phyloP scores from a whole-genome alignment of 2,888 invertebrate species.

The Melangyna quadrimaculata region DNA sequence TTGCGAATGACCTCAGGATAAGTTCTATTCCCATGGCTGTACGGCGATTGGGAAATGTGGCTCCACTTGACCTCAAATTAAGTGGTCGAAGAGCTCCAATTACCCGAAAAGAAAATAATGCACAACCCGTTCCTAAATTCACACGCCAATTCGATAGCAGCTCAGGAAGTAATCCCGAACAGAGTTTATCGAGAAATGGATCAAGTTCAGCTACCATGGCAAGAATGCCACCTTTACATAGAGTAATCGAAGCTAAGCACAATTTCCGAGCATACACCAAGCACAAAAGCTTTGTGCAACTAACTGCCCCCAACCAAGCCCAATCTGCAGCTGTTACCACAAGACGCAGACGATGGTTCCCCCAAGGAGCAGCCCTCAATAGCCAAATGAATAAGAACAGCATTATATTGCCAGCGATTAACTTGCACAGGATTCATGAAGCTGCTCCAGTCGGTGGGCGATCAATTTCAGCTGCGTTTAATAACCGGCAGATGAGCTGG shows the following conservation, averaged over 20 bases:
- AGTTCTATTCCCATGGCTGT: constrained; percentile 75
- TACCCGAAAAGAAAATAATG: constrained; percentile 39
- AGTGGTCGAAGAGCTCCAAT: constrained; percentile 36
- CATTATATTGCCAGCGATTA: constrained; percentile 77
- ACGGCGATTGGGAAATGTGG: constrained; percentile 72
- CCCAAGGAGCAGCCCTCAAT: constrained; percentile 31
- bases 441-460: constrained; percentile 73
- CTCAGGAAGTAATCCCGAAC: constrained; percentile 37
- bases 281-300: constrained; percentile 78
- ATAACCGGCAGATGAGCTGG: constrained; percentile 77
- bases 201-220: constrained; percentile 74
- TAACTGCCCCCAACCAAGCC: constrained; percentile 76
- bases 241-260: constrained; percentile 77
- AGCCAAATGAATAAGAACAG: constrained; percentile 76
- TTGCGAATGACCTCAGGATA: constrained; percentile 75
- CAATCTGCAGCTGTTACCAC: constrained; percentile 77
- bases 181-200: constrained; percentile 45
- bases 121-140: constrained; percentile 31
- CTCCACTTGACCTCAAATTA: constrained; percentile 41
- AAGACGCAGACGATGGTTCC: constrained; percentile 61
- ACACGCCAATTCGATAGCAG: constrained; percentile 33
- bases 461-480: constrained; percentile 79
- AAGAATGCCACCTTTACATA: constrained; percentile 80
- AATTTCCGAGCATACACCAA: constrained; percentile 76
- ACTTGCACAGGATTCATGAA: constrained; percentile 73